Evolutionary conservation across 2,113 vertebrate genomes (phyloP), one percentile per base, ranked within the genome.

Genomic region (Proterorhinus semilunaris): DNA sequence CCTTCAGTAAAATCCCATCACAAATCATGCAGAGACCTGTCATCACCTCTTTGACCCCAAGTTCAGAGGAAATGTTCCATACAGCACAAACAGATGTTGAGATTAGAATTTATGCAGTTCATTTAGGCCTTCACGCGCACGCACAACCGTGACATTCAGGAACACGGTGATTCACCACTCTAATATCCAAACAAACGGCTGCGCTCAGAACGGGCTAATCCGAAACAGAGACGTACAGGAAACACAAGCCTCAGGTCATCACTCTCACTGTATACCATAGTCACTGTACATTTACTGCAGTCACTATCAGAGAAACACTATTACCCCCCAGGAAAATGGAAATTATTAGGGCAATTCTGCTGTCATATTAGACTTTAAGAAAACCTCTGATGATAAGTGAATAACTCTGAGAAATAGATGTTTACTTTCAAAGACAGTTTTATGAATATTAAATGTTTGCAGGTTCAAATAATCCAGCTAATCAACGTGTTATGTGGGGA

Each of bases 211-310:
- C 54, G 72, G 51, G n/a, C 51, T 55, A 44, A 61, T n/a, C 58
- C 13, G 44, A 44, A 61, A 44, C 42, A 45, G 21, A 21, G 42
- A 58, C 27, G 6, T 5, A 10, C 65, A 80, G 67, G 7, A 47
- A 65, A 47, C 51, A 48, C 8, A 65, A 47, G 50, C 65, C 3
- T 79, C 49, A 72, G 65, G 8, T 75, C 63, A 69, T 44, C 52
- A 44, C 58, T 61, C 15, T 66, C 62, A 69, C 59, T 48, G 51
- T 63, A 52, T 54, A 36, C 10, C 5, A 57, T 10, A 10, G 54
- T n/a, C 50, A 73, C 53, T 43, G 52, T 73, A 63, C 74, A 45
- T 52, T 49, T 13, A 68, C 52, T 72, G 51, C 15, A 70, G 51
- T 65, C 27, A 36, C 4, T 36, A 36, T 36, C 27, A 36, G 27